Evolutionary conservation across 1,140 invertebrate genomes (phyloP), one percentile per base, ranked within the genome.

Genomic region (Hermetia illucens): DNA sequence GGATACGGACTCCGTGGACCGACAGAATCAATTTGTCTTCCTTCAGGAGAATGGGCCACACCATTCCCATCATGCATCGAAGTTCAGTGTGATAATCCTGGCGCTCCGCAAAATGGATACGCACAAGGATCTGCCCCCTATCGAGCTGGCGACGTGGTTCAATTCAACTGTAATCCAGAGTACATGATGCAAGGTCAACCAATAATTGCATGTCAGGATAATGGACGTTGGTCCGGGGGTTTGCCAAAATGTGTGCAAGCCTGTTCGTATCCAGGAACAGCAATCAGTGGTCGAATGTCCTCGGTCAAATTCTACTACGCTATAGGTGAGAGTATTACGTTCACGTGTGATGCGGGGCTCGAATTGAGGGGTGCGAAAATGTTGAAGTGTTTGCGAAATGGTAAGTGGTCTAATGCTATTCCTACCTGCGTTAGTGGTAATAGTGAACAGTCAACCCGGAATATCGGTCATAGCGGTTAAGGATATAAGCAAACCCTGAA

Each of bases 131-230:
- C 66, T 38, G 72, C 72, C 31, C 77, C 75, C 12, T 86, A 81
- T 61, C 71, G 79, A 50, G 80, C 80, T 16, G 83, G 84, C 12
- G 83, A 89, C 56, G 72, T 87, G 16, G 72, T 87, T 13, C 80
- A 87, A 53, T 84, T 85, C 63, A 79, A 79, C 55, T 92, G 88
- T 62, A 77, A 84, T 61, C 74, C 80, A 30, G 83, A 87, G 39
- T 88, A 77, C 62, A 87, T 89, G 71, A 77, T 91, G 68, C 79
- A 87, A 56, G 87, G 87, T 3, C 72, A 81, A 49, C 77, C 79
- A 9, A 81, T 85, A 44, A 73, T 87, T 25, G 77, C 82, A 10
- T 93, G 89, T 62, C 81, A 87, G 63, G 84, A 90, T 56, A 87
- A 77, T 62, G 84, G 84, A 16, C 65, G 80, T 36, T 93, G 89